A percentile compares a stretch with the other conserved stretches of the same genome.
phyloP scores from a whole-genome alignment of 2,113 vertebrate genomes.

The Cynopterus brachyotis region DNA sequence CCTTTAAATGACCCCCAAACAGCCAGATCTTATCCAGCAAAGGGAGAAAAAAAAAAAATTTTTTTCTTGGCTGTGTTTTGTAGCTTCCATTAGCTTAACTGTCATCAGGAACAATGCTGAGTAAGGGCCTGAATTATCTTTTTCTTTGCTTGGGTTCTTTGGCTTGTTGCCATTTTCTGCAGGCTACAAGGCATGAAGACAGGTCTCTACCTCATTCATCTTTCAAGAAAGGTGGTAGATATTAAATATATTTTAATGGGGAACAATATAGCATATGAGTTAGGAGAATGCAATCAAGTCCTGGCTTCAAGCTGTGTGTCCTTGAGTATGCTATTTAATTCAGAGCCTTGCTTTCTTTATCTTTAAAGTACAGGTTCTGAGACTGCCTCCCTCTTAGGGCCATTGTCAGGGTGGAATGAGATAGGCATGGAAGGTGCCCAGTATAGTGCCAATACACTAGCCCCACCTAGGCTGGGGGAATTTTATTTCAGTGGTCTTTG shows the following conservation, averaged over 20 bases:
- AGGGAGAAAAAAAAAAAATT: constrained; percentile 2
- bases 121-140: constrained; percentile 59
- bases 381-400: background rate
- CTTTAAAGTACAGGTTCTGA: background rate
- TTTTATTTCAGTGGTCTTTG: background rate
- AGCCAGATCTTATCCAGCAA: constrained; percentile 46
- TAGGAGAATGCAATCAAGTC: background rate
- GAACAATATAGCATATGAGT: background rate
- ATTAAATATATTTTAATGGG: background rate
- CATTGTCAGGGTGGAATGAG: background rate
- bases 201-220: constrained; percentile 45
- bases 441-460: background rate
- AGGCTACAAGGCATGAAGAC: constrained; percentile 31
- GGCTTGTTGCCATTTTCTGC: constrained; percentile 18
- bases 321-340: constrained; percentile 20
- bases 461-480: no score
- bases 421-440: no score
- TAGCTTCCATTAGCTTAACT: constrained; percentile 70
- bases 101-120: constrained; percentile 63
- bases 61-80: constrained; percentile 61
- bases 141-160: constrained; percentile 52
- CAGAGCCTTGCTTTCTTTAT: background rate
- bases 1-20: constrained; percentile 45
- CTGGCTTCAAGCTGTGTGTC: background rate
- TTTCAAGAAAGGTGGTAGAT: background rate